These are phyloP conservation scores for Rhodinocichla rosea DNA, from an alignment of 2,113 vertebrate species.

Conservation along the genomic window DNA sequence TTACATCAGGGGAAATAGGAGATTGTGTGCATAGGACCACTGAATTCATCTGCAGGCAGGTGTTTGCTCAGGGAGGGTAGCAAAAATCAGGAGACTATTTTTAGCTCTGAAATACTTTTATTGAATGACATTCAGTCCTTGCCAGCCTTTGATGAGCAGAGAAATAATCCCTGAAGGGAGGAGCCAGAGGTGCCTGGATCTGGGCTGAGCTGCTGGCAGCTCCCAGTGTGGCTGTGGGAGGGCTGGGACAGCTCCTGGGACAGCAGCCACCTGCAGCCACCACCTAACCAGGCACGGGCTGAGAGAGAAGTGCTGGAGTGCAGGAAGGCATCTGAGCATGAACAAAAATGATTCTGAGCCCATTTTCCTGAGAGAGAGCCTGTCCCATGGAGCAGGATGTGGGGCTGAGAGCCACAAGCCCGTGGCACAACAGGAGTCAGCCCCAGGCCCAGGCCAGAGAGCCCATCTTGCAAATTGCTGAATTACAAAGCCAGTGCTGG, in stretches of 20 bases:
- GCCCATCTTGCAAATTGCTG: neutral
- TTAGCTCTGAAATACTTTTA: neutral
- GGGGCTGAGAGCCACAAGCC: neutral
- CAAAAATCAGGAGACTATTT: neutral
- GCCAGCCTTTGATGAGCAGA: neutral
- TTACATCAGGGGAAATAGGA: neutral
- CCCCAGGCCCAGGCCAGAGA: neutral
- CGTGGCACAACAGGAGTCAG: accelerated
- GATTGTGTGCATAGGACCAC: neutral
- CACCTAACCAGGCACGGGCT: accelerated
- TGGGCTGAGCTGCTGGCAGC: neutral
- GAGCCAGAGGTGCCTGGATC: neutral
- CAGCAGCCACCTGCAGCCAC: neutral
- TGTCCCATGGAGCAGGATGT: accelerated
- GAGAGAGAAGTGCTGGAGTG: accelerated
- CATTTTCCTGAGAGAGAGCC: neutral
- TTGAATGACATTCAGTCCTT: neutral
- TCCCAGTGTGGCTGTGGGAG: accelerated
- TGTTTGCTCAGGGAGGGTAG: neutral
- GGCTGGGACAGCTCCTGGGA: neutral
- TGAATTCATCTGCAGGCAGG: neutral
- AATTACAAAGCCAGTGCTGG: neutral
- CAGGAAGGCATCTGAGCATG: neutral
- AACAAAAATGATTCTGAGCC: neutral
- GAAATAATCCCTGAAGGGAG: neutral